These are phyloP conservation scores for Pseudomyrmex pallidus DNA, from an alignment of 1,140 invertebrate species.

Conservation along the genomic window DNA sequence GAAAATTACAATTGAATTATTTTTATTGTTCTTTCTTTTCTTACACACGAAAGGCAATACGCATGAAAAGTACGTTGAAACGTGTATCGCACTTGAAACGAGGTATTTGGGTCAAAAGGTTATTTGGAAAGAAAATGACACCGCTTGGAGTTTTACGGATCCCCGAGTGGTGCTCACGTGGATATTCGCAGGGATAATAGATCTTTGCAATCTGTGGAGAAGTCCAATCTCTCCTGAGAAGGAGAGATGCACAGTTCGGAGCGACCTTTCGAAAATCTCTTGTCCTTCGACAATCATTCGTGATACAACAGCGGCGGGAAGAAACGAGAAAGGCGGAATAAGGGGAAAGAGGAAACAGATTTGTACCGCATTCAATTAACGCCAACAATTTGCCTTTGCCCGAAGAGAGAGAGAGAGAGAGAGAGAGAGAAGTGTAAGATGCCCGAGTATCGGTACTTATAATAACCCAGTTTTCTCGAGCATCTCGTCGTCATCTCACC, in stretches of 20 bases:
- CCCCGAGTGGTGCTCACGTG: constrained; percentile 59
- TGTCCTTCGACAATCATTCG: constrained; percentile 31
- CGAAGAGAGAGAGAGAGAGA: constrained; percentile 37
- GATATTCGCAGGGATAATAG: constrained; percentile 54
- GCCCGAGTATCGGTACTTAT: constrained; percentile 79
- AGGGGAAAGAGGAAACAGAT: constrained; percentile 34
- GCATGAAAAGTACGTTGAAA: not conserved
- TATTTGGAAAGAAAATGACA: constrained; percentile 20
- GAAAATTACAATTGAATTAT: not conserved
- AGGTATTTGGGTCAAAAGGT: constrained; percentile 33
- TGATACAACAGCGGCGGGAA: constrained; percentile 45
- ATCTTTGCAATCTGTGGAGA: constrained; percentile 39
- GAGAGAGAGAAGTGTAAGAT: constrained; percentile 75
- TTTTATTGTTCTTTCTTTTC: constrained; percentile 11
- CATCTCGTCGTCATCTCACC: constrained; percentile 45
- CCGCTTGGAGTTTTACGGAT: constrained; percentile 26
- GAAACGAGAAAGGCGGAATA: constrained; percentile 1
- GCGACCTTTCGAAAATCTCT: constrained; percentile 36
- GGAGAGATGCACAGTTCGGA: not conserved
- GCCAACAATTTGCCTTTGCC: constrained; percentile 81
- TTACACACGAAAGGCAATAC: constrained; percentile 15
- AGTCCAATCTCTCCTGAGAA: constrained; percentile 17
- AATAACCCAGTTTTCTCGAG: constrained; percentile 81
- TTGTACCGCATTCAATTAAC: constrained; percentile 78
- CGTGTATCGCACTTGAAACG: not conserved